Evolutionary conservation across 2,888 invertebrate species (phyloP), one percentile per base, ranked within the genome.

Genomic region (Platynereis dumerilii): DNA sequence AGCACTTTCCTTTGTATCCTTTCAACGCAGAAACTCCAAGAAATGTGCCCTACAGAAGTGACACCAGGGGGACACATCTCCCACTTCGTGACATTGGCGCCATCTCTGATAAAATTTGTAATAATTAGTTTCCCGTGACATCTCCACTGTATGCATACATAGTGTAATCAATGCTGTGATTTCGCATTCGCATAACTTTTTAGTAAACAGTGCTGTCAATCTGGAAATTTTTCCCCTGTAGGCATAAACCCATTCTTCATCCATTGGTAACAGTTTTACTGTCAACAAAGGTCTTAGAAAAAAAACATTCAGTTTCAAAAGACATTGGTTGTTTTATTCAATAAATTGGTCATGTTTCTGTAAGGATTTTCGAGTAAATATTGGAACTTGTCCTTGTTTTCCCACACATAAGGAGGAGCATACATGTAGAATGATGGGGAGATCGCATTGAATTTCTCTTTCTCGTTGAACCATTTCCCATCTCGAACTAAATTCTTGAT

Each of bases 11-110:
- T 48, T n/a, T 22, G n/a, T n/a, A 48, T 48, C 7, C 48, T n/a
- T 22, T 48, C 48, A 7, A 48, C n/a, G n/a, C 7, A n/a, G n/a
- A 48, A 48, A 22, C 48, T 10, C 48, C 48, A 48, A 7, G 48
- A 48, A n/a, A 5, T 10, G 48, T 48, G 48, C 48, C 48, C 5
- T 10, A 5, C 48, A n/a, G 10, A n/a, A 48, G 5, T 10, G 17
- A 20, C 20, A 22, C 22, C 48, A n/a, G n/a, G n/a, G 22, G 20
- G n/a, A 22, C 48, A n/a, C 48, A 48, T 48, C 48, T 48, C 22
- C 48, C 48, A 48, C n/a, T 20, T 48, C n/a, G n/a, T 48, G 20
- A 48, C 48, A n/a, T 48, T 12, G n/a, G 48, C 48, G 22, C 48
- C 48, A 20, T n/a, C 48, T 3, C 22, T 48, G n/a, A 48, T 20